Evolutionary conservation across 2,888 invertebrate species (phyloP).

Genomic region (Ariolimax columbianus): DNA sequence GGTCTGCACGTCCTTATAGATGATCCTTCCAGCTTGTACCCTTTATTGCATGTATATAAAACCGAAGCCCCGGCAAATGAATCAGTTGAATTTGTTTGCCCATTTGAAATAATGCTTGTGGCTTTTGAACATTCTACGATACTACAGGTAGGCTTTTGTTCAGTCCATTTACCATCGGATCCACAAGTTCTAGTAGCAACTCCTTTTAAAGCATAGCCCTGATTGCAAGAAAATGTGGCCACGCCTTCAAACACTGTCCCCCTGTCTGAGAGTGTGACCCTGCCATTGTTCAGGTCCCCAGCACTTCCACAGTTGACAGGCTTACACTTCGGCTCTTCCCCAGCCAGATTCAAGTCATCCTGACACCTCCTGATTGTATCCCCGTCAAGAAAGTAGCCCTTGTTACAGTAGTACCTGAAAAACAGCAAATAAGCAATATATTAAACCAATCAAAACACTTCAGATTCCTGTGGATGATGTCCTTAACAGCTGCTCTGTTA

Average conservation of each 20-base stretch:
- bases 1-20: slow-evolving; percentile 65
- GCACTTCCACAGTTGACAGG: slow-evolving; percentile 62
- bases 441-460: too few species aligned
- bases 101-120: slow-evolving; percentile 46
- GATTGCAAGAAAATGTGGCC: slow-evolving; percentile 62
- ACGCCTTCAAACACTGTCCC: slow-evolving; percentile 56
- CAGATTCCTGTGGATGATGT: too few species aligned
- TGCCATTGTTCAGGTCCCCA: slow-evolving; percentile 59
- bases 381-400: slow-evolving; percentile 71
- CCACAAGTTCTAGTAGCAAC: slow-evolving; percentile 83
- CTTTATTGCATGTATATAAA: slow-evolving; percentile 52
- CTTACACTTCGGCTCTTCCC: slow-evolving; percentile 59
- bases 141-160: slow-evolving; percentile 68
- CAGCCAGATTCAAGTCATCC: slow-evolving; percentile 65
- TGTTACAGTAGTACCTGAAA: slow-evolving; percentile 66
- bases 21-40: slow-evolving; percentile 61
- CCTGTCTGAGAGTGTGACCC: slow-evolving; percentile 37
- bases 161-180: slow-evolving; percentile 75
- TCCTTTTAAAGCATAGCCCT: slow-evolving; percentile 60
- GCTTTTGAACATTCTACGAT: slow-evolving; percentile 60
- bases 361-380: slow-evolving; percentile 65
- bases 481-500: too few species aligned
- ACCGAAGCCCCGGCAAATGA: slow-evolving; percentile 47
- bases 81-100: slow-evolving; percentile 47
- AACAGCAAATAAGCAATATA: not conserved